Evolutionary conservation across 2,797 vertebrate genomes (phyloP).

Genomic region (Anisognathus igniventris): DNA sequence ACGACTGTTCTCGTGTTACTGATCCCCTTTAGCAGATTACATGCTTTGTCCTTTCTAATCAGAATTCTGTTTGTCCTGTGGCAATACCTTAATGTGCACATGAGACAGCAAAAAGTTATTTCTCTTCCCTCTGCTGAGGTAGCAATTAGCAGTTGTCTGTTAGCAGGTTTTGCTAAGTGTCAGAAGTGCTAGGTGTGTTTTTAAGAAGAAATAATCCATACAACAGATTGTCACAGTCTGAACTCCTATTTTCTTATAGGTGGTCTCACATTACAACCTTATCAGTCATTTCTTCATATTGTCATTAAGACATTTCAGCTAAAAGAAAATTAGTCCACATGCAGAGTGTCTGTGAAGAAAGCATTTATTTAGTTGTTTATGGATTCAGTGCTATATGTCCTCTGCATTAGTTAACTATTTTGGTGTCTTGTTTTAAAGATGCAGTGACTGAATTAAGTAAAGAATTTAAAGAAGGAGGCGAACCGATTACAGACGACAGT

Average conservation of each 20-base stretch:
- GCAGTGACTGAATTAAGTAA: slow-evolving; percentile 87
- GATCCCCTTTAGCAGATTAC: slow-evolving; percentile 53
- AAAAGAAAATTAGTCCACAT: not conserved
- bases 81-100: slow-evolving; percentile 13
- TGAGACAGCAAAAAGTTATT: slow-evolving; percentile 19
- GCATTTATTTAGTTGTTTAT: not conserved
- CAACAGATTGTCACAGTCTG: not conserved
- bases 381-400: not conserved
- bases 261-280: not conserved
- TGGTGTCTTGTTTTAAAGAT: slow-evolving; percentile 74
- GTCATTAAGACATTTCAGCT: not conserved
- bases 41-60: slow-evolving; percentile 46
- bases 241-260: not conserved
- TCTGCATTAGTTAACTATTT: not conserved
- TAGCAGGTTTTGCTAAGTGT: not conserved
- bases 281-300: not conserved
- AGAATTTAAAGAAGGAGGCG: slow-evolving; percentile 89
- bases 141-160: not conserved
- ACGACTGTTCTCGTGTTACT: not conserved
- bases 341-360: not conserved
- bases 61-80: slow-evolving; percentile 49
- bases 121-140: not conserved
- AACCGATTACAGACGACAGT: slow-evolving; percentile 94
- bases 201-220: not conserved
- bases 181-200: not conserved